Conservation (phyloP, 1,140 invertebrate genomes). For the Drosophila yakuba region DNA sequence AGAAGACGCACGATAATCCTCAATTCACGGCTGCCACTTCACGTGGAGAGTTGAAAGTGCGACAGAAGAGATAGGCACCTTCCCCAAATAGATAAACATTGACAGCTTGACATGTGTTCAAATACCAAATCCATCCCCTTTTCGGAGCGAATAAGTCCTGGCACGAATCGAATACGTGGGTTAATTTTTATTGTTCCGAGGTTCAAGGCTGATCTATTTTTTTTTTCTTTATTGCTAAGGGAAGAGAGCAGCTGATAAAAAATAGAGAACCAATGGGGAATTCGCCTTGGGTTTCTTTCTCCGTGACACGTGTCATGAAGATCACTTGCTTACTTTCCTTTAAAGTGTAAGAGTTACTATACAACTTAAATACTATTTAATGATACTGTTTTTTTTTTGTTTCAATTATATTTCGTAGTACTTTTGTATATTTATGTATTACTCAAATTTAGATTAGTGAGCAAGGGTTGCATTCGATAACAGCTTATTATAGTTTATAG, state of each 20-base stretch:
- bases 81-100: constrained; percentile 75
- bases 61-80: constrained; percentile 45
- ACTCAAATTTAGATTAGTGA: no score
- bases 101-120: constrained; percentile 81
- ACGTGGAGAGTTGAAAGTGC: constrained; percentile 13
- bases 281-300: no score
- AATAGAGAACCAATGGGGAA: constrained; percentile 11
- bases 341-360: no score
- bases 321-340: background rate
- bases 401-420: no score
- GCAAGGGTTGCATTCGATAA: no score
- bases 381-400: no score
- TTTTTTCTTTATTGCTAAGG: constrained; percentile 18
- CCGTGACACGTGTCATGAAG: constrained; percentile 7
- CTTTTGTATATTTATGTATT: no score
- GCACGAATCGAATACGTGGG: constrained; percentile 52
- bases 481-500: no score
- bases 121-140: constrained; percentile 43
- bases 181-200: constrained; percentile 68
- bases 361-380: no score
- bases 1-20: constrained; percentile 70
- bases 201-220: constrained; percentile 37
- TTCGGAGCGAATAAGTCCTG: constrained; percentile 13
- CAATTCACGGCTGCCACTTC: constrained; percentile 42
- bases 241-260: constrained; percentile 23